Evolutionary conservation across 2,888 invertebrate species (phyloP).

Genomic region (Noctua fimbriata): DNA sequence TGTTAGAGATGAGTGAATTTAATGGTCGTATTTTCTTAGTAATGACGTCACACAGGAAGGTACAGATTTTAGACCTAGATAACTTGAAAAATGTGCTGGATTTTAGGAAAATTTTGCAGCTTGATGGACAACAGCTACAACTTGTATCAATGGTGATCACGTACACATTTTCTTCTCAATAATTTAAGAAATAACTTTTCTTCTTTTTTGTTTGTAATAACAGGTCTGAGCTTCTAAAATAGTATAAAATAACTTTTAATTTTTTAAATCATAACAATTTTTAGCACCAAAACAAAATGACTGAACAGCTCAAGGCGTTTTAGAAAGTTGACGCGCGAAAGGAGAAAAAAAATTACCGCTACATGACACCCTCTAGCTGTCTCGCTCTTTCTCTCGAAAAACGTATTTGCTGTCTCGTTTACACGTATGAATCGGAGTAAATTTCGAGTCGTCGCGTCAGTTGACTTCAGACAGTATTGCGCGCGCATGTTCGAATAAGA

Average conservation of each 20-base stretch:
- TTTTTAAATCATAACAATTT: constrained; percentile 58
- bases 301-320: constrained; percentile 83
- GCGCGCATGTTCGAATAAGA: constrained; percentile 78
- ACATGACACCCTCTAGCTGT: constrained; percentile 81
- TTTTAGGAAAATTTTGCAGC: not conserved
- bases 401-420: constrained; percentile 74
- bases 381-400: constrained; percentile 71
- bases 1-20: constrained; percentile 65
- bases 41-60: constrained; percentile 57
- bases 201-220: not conserved
- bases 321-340: constrained; percentile 89
- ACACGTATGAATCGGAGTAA: constrained; percentile 76
- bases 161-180: not conserved
- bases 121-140: not conserved
- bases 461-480: constrained; percentile 76
- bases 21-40: constrained; percentile 19
- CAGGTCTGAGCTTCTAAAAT: not conserved
- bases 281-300: constrained; percentile 74
- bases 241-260: constrained; percentile 9
- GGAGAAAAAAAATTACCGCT: constrained; percentile 90
- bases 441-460: constrained; percentile 79
- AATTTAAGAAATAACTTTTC: not conserved
- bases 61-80: accelerated
- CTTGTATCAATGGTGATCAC: not conserved
- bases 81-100: accelerated